phyloP scores from a whole-genome alignment of 30 jellyfish, hydroid and myxozoan genomes.

The Hydra vulgaris region DNA sequence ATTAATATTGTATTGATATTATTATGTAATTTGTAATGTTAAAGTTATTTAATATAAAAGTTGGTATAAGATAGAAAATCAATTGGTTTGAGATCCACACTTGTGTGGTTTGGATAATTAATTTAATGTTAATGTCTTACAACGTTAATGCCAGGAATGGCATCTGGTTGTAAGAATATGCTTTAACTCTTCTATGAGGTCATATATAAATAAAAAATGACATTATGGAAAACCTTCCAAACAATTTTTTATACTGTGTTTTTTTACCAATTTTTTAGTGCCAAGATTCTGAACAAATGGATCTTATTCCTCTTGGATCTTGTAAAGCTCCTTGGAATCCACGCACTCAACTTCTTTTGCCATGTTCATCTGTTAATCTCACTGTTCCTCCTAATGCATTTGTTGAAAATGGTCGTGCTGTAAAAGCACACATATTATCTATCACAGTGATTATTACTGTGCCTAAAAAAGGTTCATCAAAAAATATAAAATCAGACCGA shows the following conservation, averaged over 20 bases:
- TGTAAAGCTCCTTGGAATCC: constrained; percentile 90
- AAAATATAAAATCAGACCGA: neutral
- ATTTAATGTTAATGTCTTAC: too few relatives aligned
- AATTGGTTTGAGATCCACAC: too few relatives aligned
- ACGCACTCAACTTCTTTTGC: constrained; percentile 44
- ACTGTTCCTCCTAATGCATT: constrained; percentile 62
- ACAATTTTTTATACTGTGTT: neutral
- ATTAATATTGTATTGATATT: too few relatives aligned
- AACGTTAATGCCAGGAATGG: too few relatives aligned
- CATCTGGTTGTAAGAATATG: too few relatives aligned
- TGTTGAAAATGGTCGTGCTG: constrained; percentile 35
- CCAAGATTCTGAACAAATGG: constrained; percentile 44
- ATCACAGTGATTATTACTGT: constrained; percentile 53
- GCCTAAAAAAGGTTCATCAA: constrained; percentile 26
- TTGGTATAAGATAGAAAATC: too few relatives aligned
- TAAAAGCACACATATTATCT: constrained; percentile 66
- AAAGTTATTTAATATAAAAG: too few relatives aligned
- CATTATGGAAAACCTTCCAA: too few relatives aligned
- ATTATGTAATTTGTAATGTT: too few relatives aligned
- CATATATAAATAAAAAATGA: too few relatives aligned
- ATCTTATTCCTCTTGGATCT: constrained; percentile 49
- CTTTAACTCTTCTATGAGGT: too few relatives aligned
- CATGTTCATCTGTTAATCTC: constrained; percentile 40
- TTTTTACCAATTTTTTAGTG: constrained; percentile 17
- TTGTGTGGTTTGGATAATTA: too few relatives aligned